Conservation (phyloP, 2,797 vertebrate genomes). For the Hozukius guyotensis region DNA sequence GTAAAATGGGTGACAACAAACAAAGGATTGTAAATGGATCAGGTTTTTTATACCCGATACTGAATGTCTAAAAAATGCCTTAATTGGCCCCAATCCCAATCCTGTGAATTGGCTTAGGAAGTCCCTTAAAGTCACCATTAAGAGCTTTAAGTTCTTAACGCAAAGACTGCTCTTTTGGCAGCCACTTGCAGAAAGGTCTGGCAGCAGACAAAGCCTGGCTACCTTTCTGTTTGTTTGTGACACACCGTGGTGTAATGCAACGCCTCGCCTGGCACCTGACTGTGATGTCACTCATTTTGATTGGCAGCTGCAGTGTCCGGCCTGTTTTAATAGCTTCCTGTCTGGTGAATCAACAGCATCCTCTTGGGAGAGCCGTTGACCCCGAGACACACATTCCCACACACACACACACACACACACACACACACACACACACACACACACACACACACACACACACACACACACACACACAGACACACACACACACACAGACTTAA, state of each 20-base stretch:
- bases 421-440: neutral
- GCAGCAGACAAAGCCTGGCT: conserved; percentile 1
- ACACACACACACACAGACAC: neutral
- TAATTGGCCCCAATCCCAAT: neutral
- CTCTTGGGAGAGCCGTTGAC: conserved; percentile 41
- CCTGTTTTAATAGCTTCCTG: conserved; percentile 74
- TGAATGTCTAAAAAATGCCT: neutral
- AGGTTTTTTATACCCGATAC: neutral
- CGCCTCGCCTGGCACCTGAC: conserved; percentile 46
- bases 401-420: rapidly evolving
- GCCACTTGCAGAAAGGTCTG: neutral
- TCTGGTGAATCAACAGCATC: conserved; percentile 64
- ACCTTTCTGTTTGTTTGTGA: conserved; percentile 36
- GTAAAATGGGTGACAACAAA: neutral
- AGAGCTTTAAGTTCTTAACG: neutral
- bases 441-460: neutral
- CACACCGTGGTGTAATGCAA: conserved; percentile 6
- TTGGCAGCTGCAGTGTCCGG: conserved; percentile 66
- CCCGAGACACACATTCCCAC: neutral
- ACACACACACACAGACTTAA: conserved; percentile 15
- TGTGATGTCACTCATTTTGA: conserved; percentile 64
- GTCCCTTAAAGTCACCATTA: conserved; percentile 2
- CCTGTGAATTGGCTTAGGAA: neutral
- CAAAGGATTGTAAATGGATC: neutral
- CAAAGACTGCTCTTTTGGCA: neutral